phyloP scores from a whole-genome alignment of 2,797 vertebrate species.

The Amblyraja radiata region DNA sequence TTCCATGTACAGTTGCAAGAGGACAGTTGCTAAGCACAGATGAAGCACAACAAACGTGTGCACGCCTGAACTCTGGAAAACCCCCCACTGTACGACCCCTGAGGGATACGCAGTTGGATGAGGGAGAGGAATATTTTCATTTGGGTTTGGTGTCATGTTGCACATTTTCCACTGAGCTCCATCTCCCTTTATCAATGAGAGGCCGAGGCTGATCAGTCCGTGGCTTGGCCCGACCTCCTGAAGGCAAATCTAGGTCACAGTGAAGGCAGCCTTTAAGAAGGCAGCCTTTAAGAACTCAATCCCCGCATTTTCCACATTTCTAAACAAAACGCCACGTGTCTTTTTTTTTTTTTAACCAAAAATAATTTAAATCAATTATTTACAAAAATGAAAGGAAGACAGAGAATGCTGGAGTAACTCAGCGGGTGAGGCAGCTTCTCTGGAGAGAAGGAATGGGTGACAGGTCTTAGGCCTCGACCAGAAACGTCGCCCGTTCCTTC shows the following conservation, averaged over 20 bases:
- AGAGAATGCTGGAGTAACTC: too few relatives aligned
- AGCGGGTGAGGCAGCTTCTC: too few relatives aligned
- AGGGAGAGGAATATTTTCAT: neutral
- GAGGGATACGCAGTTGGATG: neutral
- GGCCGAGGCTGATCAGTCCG: neutral
- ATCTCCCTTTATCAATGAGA: neutral
- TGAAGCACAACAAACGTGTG: neutral
- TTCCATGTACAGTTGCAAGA: neutral
- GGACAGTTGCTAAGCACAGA: slow-evolving; percentile 19
- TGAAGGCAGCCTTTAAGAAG: neutral
- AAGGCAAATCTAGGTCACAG: neutral
- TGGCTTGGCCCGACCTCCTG: neutral
- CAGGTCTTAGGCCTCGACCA: too few relatives aligned
- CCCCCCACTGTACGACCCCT: too few relatives aligned
- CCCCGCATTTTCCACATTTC: neutral
- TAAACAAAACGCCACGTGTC: neutral
- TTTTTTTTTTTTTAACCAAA: neutral
- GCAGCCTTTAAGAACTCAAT: neutral
- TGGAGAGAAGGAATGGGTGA: too few relatives aligned
- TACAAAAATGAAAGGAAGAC: too few relatives aligned
- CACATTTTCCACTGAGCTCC: neutral
- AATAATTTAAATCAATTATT: too few relatives aligned
- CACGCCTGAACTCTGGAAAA: neutral
- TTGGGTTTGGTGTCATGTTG: slow-evolving; percentile 1
- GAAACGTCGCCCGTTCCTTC: too few relatives aligned